Evolutionary conservation across 2,797 vertebrate species (phyloP).

Genomic region (Allenopithecus nigroviridis): DNA sequence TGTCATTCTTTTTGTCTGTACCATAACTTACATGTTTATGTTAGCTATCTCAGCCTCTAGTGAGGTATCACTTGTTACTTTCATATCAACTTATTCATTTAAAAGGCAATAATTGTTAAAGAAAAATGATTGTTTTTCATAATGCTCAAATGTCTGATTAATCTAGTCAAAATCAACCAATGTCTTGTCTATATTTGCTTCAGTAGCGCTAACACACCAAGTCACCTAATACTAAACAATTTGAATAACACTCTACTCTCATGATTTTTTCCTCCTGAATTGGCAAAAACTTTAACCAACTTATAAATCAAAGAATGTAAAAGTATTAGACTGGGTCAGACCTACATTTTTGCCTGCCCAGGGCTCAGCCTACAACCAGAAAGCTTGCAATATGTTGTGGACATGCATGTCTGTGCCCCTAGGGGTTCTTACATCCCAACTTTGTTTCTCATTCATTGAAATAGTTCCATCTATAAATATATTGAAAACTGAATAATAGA

Average conservation of each 20-base stretch:
- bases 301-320: not conserved
- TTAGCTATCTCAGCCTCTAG: not conserved
- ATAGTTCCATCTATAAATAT: not conserved
- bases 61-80: slow-evolving; percentile 4
- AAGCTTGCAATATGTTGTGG: not conserved
- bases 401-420: not conserved
- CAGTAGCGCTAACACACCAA: not conserved
- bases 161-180: not conserved
- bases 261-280: not conserved
- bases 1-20: not conserved
- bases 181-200: not conserved
- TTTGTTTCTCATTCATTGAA: not conserved
- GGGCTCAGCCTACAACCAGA: not conserved
- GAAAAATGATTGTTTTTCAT: slow-evolving; percentile 39
- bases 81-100: not conserved
- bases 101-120: slow-evolving; percentile 6
- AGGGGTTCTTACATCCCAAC: not conserved
- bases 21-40: not conserved
- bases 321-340: not conserved
- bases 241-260: not conserved
- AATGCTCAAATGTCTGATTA: slow-evolving; percentile 29
- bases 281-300: slow-evolving; percentile 8
- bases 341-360: not conserved
- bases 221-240: not conserved
- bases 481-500: not conserved